Conservation (phyloP, 2,113 vertebrate species). For the Pandion haliaetus region DNA sequence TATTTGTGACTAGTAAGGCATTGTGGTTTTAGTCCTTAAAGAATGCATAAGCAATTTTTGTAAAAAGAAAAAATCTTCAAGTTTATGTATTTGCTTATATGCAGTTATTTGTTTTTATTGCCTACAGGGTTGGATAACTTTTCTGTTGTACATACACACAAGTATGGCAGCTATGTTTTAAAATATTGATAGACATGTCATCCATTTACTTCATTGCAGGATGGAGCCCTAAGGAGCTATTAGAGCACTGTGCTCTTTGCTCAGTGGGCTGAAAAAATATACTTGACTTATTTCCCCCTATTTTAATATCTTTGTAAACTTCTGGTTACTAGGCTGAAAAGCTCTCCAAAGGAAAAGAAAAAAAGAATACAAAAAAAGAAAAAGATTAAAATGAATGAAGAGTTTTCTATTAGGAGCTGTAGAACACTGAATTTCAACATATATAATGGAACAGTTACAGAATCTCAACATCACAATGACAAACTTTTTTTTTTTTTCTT, state of each 20-base stretch:
- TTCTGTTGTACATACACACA: background rate
- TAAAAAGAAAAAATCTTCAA: background rate
- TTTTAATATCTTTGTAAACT: background rate
- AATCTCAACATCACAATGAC: background rate
- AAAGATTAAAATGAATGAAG: accelerated
- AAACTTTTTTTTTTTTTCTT: background rate
- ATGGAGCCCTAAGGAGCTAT: background rate
- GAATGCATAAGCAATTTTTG: background rate
- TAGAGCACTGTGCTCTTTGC: background rate
- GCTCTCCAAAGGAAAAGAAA: background rate
- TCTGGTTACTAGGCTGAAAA: background rate
- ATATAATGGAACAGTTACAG: background rate
- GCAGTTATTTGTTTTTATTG: background rate
- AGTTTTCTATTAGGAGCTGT: background rate
- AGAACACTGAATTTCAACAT: background rate
- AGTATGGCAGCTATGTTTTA: background rate
- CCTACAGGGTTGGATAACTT: background rate
- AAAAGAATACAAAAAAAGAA: background rate
- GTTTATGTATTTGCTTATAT: background rate
- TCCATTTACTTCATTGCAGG: background rate
- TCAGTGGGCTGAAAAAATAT: background rate
- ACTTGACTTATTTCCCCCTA: background rate
- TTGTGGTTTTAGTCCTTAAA: background rate
- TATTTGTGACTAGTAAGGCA: background rate
- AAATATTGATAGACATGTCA: background rate